Evolutionary conservation across 1,140 invertebrate species (phyloP), one percentile per base, ranked within the genome.

Genomic region (Magallana ariakensis): DNA sequence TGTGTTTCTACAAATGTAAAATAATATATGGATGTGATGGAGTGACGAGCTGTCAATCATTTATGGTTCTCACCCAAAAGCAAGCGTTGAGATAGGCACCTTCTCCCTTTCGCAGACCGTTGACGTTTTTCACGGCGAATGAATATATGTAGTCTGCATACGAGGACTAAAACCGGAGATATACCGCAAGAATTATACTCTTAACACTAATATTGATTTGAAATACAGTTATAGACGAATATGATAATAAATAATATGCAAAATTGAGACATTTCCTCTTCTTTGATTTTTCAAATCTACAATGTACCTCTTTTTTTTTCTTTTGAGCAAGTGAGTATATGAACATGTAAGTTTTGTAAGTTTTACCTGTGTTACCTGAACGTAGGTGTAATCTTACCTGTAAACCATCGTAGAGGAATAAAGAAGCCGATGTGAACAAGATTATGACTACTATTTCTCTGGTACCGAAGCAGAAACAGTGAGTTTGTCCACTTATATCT

Each of bases 101-200:
- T 88, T 95, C 94, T 54, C 94, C 93, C 90, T 92, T 94, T 22
- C 90, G 80, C 62, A 95, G 87, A n/a, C 92, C 92, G 0, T 88
- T 88, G n/a, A 95, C 92, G 85, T 93, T 94, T 87, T 95, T 95
- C 57, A 95, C 93, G 15, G 95, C 95, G 88, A 95, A 96, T 0
- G 94, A 94, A 90, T 95, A 95, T 80, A 96, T 94, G 87, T 95
- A 96, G 62, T 95, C 95, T 11, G 95, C 95, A 87, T 94, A 95
- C 4, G 94, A 94, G 33, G 95, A 95, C 95, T 96, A 90, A 57
- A 92, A 91, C 33, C 33, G 5, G 33, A 5, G 33, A 46, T 5
- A 46, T 46, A 46, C 1, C 33, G 33, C 0, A 46, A 46, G 1
- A 90, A 95, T 46, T 46, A 4, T 4, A 46, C 33, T 46, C 33